phyloP scores from a whole-genome alignment of 2,888 invertebrate species.

The Xylocampa areola region DNA sequence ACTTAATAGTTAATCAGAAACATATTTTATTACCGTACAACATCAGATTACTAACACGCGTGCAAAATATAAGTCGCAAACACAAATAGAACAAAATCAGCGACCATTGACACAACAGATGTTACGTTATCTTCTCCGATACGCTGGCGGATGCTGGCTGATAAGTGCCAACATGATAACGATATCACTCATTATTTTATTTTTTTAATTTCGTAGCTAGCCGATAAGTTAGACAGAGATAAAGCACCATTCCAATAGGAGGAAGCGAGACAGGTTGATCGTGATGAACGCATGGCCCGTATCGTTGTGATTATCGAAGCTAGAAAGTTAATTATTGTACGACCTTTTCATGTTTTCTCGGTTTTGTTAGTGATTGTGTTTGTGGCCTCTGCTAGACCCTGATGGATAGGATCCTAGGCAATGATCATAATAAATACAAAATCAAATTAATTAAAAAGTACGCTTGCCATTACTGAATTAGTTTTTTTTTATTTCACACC shows the following conservation, averaged over 20 bases:
- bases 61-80: constrained; percentile 53
- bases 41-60: constrained; percentile 26
- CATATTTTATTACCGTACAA: constrained; percentile 23
- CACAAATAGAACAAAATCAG: constrained; percentile 67
- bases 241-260: constrained; percentile 61
- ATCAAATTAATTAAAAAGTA: too few relatives aligned
- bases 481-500: too few relatives aligned
- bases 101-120: constrained; percentile 79
- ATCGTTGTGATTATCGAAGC: constrained; percentile 63
- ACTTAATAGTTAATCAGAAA: constrained; percentile 1
- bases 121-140: constrained; percentile 74
- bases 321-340: constrained; percentile 60
- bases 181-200: constrained; percentile 78
- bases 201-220: constrained; percentile 81
- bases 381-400: constrained; percentile 2
- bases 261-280: constrained; percentile 71
- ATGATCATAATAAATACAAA: too few relatives aligned
- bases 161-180: constrained; percentile 68
- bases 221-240: constrained; percentile 71
- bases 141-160: constrained; percentile 81
- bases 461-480: too few relatives aligned
- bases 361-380: constrained; percentile 20
- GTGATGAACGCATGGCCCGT: constrained; percentile 80
- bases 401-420: too few relatives aligned
- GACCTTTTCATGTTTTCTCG: constrained; percentile 53